Conservation (phyloP, 2,113 vertebrate genomes). For the Dasyornis broadbenti region DNA sequence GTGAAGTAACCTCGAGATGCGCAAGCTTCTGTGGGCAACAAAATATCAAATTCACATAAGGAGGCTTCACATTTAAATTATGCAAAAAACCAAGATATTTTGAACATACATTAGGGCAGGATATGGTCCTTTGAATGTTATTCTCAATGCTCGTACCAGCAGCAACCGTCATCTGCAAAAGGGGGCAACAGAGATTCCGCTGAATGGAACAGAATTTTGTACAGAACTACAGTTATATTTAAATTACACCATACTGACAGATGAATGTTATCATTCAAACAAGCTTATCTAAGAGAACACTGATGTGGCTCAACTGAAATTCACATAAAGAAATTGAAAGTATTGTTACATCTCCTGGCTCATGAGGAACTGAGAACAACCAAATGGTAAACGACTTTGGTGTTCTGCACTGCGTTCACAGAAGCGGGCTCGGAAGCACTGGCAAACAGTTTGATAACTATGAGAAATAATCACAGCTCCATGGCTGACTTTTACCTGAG, state of each 20-base stretch:
- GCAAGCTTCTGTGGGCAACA: not conserved
- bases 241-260: not conserved
- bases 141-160: slow-evolving; percentile 73
- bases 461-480: not conserved
- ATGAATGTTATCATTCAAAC: not conserved
- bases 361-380: not conserved
- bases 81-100: slow-evolving; percentile 47
- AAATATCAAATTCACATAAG: slow-evolving; percentile 44
- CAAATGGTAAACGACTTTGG: rapidly evolving
- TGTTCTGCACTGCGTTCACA: not conserved
- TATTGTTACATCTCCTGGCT: slow-evolving; percentile 24
- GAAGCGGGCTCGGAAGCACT: not conserved
- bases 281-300: not conserved
- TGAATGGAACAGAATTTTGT: slow-evolving; percentile 53
- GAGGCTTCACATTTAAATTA: slow-evolving; percentile 41
- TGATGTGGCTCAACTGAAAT: slow-evolving; percentile 21
- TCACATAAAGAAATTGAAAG: not conserved
- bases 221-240: slow-evolving; percentile 7
- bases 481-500: not conserved
- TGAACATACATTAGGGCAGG: slow-evolving; percentile 74
- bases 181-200: slow-evolving; percentile 63
- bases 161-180: slow-evolving; percentile 75
- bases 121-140: slow-evolving; percentile 76
- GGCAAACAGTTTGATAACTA: not conserved
- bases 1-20: not conserved